Conservation (phyloP, 2,888 invertebrate species). For the Drosophila lutescens region DNA sequence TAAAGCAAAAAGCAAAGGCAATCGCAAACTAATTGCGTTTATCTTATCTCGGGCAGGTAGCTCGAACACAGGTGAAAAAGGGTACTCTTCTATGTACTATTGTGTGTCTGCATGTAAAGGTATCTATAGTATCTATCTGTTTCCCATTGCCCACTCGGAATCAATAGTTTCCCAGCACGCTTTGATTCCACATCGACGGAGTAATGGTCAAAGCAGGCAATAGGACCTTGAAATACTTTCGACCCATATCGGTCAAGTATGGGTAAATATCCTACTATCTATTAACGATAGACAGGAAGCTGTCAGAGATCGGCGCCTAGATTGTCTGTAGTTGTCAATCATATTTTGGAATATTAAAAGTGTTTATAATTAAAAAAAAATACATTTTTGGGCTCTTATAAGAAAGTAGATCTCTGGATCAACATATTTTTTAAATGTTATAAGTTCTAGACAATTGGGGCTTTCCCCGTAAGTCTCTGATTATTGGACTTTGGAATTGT, state of each 20-base stretch:
- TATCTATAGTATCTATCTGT: conserved; percentile 8
- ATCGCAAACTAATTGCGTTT: conserved; percentile 58
- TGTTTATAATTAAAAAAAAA: background rate
- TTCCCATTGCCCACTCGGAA: conserved; percentile 16
- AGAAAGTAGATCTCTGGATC: too few species aligned
- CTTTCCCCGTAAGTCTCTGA: background rate
- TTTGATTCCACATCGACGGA: conserved; percentile 22
- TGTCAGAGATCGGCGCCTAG: background rate
- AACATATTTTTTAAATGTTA: background rate
- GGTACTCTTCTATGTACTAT: conserved; percentile 8
- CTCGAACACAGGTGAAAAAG: conserved; percentile 42
- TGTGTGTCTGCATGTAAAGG: conserved; percentile 3
- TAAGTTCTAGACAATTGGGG: background rate
- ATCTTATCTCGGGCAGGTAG: conserved; percentile 63
- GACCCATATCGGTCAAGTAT: conserved; percentile 53
- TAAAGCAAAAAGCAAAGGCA: conserved; percentile 30
- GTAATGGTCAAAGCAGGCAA: conserved; percentile 64
- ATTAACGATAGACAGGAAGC: conserved; percentile 7
- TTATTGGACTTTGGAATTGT: background rate
- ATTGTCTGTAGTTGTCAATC: background rate
- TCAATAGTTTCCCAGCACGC: conserved; percentile 24
- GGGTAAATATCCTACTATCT: conserved; percentile 54
- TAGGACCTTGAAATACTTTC: conserved; percentile 68
- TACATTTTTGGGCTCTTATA: too few species aligned
- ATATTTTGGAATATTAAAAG: background rate